A percentile compares a stretch with the other conserved stretches of the same genome.
phyloP scores from a whole-genome alignment of 2,113 vertebrate genomes.

The Lagenorhynchus albirostris region DNA sequence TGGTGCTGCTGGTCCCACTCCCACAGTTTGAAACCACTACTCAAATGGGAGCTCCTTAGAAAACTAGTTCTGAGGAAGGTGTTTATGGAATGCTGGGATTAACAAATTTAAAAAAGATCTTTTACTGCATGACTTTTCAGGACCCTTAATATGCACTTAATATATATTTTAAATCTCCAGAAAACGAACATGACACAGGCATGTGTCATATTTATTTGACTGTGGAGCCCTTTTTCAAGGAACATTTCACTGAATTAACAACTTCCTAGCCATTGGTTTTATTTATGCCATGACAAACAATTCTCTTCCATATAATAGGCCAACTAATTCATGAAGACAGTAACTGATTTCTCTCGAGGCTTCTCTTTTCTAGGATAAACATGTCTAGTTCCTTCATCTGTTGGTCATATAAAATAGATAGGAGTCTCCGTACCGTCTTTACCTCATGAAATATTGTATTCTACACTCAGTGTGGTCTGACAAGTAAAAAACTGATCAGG shows the following conservation, averaged over 20 bases:
- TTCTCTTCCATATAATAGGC: neutral
- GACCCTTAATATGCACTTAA: neutral
- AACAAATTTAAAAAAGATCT: neutral
- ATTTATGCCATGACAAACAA: neutral
- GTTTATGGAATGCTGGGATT: neutral
- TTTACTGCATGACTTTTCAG: neutral
- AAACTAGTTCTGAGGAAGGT: neutral
- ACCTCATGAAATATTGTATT: constrained; percentile 22
- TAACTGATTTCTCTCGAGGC: neutral
- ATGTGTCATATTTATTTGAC: neutral
- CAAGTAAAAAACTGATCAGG: neutral
- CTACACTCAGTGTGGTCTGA: neutral
- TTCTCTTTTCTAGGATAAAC: constrained; percentile 22
- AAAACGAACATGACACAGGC: neutral
- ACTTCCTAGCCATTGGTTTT: neutral
- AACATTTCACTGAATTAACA: constrained; percentile 2
- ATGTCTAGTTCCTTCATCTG: neutral
- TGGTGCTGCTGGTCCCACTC: neutral
- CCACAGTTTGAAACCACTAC: neutral
- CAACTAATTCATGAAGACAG: neutral
- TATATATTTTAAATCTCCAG: neutral
- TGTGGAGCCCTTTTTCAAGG: neutral
- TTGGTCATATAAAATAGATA: neutral
- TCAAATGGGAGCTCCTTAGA: neutral
- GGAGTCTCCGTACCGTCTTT: neutral